phyloP scores from a whole-genome alignment of 2,888 invertebrate genomes.

The Stenotaenia linearis region DNA sequence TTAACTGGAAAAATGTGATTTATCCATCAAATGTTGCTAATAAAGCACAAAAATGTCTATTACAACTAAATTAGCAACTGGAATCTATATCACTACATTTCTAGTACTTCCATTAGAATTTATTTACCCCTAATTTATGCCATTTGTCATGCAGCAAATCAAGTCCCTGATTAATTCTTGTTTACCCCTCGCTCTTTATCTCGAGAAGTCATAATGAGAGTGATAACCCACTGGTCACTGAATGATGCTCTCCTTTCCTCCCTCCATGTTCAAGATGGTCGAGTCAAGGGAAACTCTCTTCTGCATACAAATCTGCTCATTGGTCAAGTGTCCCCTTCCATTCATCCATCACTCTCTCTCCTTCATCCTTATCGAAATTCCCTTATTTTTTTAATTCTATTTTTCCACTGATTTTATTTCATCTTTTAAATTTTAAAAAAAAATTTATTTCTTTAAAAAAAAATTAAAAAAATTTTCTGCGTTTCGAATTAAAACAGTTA shows the following conservation, averaged over 20 bases:
- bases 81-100: too few species aligned
- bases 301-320: conserved; percentile 19
- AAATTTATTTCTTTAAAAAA: neutral
- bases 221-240: conserved; percentile 14
- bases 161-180: neutral
- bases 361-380: neutral
- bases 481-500: neutral
- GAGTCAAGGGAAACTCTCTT: conserved; percentile 19
- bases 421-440: neutral
- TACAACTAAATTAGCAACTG: too few species aligned
- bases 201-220: neutral
- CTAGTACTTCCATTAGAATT: too few species aligned
- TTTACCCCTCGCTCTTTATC: neutral
- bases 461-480: neutral
- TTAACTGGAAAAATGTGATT: too few species aligned
- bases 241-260: neutral
- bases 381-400: neutral
- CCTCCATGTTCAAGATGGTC: neutral
- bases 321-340: conserved; percentile 14
- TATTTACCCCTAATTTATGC: neutral
- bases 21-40: too few species aligned
- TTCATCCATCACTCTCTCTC: conserved; percentile 1
- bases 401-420: neutral
- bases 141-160: neutral
- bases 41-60: too few species aligned